These are phyloP conservation scores for Florisuga fusca DNA, from an alignment of 2,797 vertebrate species.

Conservation along the genomic window DNA sequence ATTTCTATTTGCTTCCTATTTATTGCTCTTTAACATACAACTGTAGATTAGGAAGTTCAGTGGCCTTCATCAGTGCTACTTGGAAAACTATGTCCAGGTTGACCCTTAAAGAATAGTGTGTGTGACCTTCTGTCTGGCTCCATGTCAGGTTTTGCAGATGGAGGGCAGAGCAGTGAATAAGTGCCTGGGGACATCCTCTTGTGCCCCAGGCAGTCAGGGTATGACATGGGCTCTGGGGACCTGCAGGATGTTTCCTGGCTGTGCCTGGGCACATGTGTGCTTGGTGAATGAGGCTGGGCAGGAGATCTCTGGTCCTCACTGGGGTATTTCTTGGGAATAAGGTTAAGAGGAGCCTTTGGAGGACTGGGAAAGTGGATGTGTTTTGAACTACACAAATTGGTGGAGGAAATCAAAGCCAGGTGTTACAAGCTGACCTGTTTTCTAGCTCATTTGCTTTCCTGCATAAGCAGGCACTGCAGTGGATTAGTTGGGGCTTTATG, in stretches of 20 bases:
- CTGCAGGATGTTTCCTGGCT: neutral
- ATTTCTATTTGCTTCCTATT: neutral
- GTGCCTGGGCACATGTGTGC: accelerated
- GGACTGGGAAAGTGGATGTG: neutral
- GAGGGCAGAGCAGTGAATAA: neutral
- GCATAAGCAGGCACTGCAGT: neutral
- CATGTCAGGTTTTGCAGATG: neutral
- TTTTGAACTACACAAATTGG: neutral
- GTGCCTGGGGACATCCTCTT: neutral
- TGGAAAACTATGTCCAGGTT: neutral
- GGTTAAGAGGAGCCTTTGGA: neutral
- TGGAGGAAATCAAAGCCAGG: neutral
- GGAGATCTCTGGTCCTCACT: neutral
- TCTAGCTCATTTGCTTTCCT: neutral
- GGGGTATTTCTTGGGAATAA: neutral
- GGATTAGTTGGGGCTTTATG: too few relatives aligned
- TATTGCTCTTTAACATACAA: neutral
- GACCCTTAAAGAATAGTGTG: accelerated
- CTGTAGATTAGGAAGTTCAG: neutral
- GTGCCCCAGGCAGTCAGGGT: neutral
- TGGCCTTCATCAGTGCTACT: neutral
- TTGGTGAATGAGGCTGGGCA: neutral
- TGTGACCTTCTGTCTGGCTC: neutral
- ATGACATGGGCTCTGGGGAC: accelerated
- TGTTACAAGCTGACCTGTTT: neutral